Evolutionary conservation across 1,140 invertebrate species (phyloP).

Genomic region (Eulimnadia texana): DNA sequence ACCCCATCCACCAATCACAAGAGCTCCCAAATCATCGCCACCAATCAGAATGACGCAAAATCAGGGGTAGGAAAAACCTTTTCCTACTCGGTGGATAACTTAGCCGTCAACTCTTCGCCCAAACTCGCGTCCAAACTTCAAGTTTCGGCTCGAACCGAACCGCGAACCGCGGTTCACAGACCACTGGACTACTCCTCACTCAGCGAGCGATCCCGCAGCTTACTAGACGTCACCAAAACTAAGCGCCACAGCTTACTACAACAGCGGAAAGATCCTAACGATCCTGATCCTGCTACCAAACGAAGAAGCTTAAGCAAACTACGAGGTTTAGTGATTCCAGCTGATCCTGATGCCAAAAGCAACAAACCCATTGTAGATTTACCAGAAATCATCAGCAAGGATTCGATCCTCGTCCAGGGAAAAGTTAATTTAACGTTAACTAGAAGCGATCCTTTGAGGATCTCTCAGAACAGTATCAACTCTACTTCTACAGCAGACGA

Average conservation of each 20-base stretch:
- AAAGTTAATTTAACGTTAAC: not conserved
- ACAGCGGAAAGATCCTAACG: not conserved
- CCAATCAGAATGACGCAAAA: not conserved
- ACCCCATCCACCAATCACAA: not conserved
- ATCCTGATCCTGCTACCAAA: not conserved
- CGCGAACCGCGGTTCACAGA: not conserved
- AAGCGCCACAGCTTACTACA: not conserved
- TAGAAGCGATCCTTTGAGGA: not conserved
- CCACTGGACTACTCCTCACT: conserved; percentile 12
- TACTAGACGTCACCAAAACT: conserved; percentile 29
- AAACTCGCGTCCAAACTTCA: conserved; percentile 12
- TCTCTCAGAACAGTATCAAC: not conserved
- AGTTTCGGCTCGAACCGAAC: conserved; percentile 4
- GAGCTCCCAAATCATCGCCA: not conserved
- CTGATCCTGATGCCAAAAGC: conserved; percentile 37
- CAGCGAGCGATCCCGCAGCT: conserved; percentile 32
- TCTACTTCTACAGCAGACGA: not conserved
- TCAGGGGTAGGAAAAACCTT: not conserved
- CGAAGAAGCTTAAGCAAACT: conserved; percentile 37
- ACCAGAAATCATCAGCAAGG: conserved; percentile 63
- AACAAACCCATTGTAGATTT: conserved; percentile 38
- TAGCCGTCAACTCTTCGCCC: not conserved
- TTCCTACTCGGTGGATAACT: not conserved
- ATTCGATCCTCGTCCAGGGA: conserved; percentile 25
- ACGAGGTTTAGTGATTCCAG: conserved; percentile 68